Base-by-base conservation (phyloP, 1,140 invertebrate genomes). In the Bombus breviceps region DNA sequence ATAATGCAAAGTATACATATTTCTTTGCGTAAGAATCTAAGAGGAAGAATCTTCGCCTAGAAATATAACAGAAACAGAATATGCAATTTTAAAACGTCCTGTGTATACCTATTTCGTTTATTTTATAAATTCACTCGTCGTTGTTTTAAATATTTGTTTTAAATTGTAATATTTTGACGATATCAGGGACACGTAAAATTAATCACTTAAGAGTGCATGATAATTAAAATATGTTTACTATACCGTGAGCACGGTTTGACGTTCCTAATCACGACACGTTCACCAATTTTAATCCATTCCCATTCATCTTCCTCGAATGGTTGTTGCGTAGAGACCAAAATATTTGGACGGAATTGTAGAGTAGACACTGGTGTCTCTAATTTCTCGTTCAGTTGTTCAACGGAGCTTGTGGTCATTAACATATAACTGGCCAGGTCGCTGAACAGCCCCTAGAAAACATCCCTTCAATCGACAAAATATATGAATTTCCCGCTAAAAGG, bases 301-400 rank as follows among this genome's bases (percentile, higher is more conserved):
- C 95, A 96, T 22, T 93, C 84, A 81, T 96, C 95, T 87, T 96
- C 96, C n/a, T 91, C 93, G 88, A 93, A 96, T 25, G 95, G 74
- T 64, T 91, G 57, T 15, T 89, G 68, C n/a, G 94, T 94, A 32
- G 91, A 89, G 10, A 96, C 91, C 0, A 96, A 90, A 53, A 96
- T 95, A 85, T 96, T 96, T 15, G 96, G 95, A 79, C 96, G 92
- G 74, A 96, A 96, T 91, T 96, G 95, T 34, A 94, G 81, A 22
- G 91, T 68, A 3, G 90, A 82, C 8, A 95, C 85, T n/a, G 91
- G 79, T 28, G 83, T 89, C 13, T 93, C 85, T 28, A 96, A 66
- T 66, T 92, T 89, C 39, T 88, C 53, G 85, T 96, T 96, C 22
- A 96, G 84, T 41, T 95, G 93, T 0, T 92, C 81, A 2, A 96